Base-by-base conservation (phyloP, 2,113 vertebrate species). In the Patagioenas fasciata region DNA sequence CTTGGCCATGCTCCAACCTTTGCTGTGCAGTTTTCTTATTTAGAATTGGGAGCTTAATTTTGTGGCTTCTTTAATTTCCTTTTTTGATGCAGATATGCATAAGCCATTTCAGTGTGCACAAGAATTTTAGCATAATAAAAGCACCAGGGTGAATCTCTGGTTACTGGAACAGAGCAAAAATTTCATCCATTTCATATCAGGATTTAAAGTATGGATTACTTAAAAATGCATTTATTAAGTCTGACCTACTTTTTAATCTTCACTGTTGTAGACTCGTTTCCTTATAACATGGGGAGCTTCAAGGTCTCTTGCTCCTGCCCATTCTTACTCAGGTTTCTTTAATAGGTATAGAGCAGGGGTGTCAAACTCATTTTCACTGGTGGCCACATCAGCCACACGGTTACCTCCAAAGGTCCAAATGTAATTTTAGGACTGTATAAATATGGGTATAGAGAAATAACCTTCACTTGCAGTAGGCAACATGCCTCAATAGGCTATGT, bases 191-290 rank as follows among this genome's bases (percentile, higher is more conserved):
- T 94, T 93, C 53, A 70, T 65, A 91, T 89, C 51, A 91, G 75
- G 50, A 93, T 95, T 95, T 96, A 90, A 96, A 96, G 64, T 44
- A 81, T 89, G 91, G 96, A 93, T 96, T 96, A 96, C 74, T 96
- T 96, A 85, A 91, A 97, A 97, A 97, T 89, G 81, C 78, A 94
- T 97, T 96, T 96, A 94, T 97, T 97, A 97, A 96, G 56, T 96
- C 89, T 97, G 98, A 98, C 97, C 97, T 97, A 98, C 94, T 97
- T 98, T 97, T 97, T 67, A 96, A 97, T 97, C 96, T 96, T 97
- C 93, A 94, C 5, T 94, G 94, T 97, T 97, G 88, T 88, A 93
- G 47, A 92, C 87, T 93, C 31, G 40, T 94, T 96, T 97, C 87
- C 71, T 94, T 88, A 62, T n/a, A 60, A 47, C 74, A 65, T 73